Conservation (phyloP, 2,797 vertebrate species). For the Rhabdomys pumilio region DNA sequence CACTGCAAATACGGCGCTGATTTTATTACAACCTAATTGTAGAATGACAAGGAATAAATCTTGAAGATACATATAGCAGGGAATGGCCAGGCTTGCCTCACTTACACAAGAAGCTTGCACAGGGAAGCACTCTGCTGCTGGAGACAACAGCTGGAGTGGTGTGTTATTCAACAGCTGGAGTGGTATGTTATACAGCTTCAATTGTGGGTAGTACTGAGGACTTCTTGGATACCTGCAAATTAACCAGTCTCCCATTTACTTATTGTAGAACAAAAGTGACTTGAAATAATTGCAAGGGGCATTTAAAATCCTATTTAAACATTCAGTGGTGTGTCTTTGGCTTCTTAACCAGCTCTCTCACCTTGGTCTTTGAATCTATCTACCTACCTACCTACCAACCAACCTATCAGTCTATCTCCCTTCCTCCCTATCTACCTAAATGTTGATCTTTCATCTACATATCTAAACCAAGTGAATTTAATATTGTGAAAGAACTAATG, state of each 20-base stretch:
- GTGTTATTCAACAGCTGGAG: conserved; percentile 68
- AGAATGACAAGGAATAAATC: conserved; percentile 75
- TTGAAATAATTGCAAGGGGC: conserved; percentile 45
- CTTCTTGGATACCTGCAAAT: conserved; percentile 45
- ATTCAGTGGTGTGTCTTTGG: conserved; percentile 18
- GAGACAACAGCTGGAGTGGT: conserved; percentile 55
- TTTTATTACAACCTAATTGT: conserved; percentile 79
- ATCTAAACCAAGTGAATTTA: conserved; percentile 20
- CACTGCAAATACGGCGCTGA: conserved; percentile 39
- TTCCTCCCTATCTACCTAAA: neutral
- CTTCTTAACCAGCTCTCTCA: conserved; percentile 5
- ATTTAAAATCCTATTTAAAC: conserved; percentile 48
- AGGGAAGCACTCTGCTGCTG: conserved; percentile 33
- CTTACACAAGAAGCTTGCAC: neutral
- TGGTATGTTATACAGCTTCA: conserved; percentile 61
- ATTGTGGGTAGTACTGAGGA: conserved; percentile 37
- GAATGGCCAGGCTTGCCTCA: conserved; percentile 49
- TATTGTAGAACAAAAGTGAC: conserved; percentile 52
- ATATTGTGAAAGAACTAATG: conserved; percentile 58
- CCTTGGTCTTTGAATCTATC: neutral
- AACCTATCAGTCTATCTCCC: neutral
- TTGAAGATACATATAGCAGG: conserved; percentile 41
- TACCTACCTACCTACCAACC: neutral
- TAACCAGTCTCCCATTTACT: conserved; percentile 59
- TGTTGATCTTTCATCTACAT: neutral